Evolutionary conservation across 1,140 invertebrate genomes (phyloP).

Genomic region (Halesus radiatus): DNA sequence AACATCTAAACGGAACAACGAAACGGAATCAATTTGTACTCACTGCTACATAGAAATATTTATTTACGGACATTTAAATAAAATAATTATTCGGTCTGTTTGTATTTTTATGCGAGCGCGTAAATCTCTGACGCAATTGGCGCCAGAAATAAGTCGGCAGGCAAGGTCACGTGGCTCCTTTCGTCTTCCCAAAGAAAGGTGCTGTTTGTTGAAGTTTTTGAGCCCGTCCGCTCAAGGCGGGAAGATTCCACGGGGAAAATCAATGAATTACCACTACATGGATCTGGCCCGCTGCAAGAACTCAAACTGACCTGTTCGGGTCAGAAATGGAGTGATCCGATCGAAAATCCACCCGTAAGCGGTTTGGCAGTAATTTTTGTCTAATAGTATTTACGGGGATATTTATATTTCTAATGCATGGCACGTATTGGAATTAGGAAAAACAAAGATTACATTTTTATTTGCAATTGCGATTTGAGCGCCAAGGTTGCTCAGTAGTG

Average conservation of each 20-base stretch:
- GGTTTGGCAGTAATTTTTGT: too few species aligned
- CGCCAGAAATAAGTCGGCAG: conserved; percentile 6
- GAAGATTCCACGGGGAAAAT: conserved; percentile 16
- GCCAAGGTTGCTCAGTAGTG: neutral
- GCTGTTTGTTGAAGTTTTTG: neutral
- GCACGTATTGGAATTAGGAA: neutral
- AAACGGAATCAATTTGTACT: too few species aligned
- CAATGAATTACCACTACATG: conserved; percentile 1
- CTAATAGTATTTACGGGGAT: too few species aligned
- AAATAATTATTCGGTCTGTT: neutral
- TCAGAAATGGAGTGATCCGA: too few species aligned
- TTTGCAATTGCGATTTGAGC: too few species aligned
- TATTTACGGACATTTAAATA: conserved; percentile 12
- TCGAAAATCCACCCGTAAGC: too few species aligned
- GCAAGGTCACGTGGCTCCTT: neutral
- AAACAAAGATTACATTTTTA: neutral
- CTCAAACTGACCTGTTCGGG: too few species aligned
- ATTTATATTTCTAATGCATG: neutral
- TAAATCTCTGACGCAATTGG: conserved; percentile 28
- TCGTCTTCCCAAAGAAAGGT: conserved; percentile 1
- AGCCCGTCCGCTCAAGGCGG: neutral
- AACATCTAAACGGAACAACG: too few species aligned
- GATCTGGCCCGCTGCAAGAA: too few species aligned
- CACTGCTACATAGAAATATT: too few species aligned
- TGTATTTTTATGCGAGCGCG: conserved; percentile 19